Evolutionary conservation across 2,113 vertebrate genomes (phyloP), one percentile per base, ranked within the genome.

Genomic region (Crotalus viridis): DNA sequence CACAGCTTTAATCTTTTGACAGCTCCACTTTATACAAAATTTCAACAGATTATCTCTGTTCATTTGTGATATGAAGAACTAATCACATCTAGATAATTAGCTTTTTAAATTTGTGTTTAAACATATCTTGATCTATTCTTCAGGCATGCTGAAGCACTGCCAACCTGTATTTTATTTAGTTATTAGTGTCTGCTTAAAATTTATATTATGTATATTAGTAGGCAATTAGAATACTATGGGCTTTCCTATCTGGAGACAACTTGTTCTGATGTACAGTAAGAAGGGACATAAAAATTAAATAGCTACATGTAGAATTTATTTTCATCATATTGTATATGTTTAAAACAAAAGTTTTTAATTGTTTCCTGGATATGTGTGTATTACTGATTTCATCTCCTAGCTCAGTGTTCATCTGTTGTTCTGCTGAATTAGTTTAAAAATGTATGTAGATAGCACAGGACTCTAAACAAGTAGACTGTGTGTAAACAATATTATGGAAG

Each of bases 151-250:
- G 55, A 46, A 26, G 57, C 81, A 95, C 94, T 96, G 96, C 96
- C 96, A 95, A 94, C 93, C 95, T 95, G 51, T 94, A 92, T 93
- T 95, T 97, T 92, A 95, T 89, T 91, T 96, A 95, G 97, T 95
- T 96, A 96, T 92, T 33, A 92, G 28, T 95, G 96, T 96, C 95
- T 96, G 87, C 90, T 95, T 94, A 93, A 95, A 92, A 91, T 93
- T 93, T 95, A 56, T 92, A 89, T 52, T 95, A 39, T 3, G 39
- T 39, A 96, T 96, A 95, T 96, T 96, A 94, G 96, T 96, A 94
- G 93, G 90, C 95, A 94, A 94, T 95, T 97, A 95, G 94, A 95
- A 95, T 96, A 97, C 94, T 90, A 95, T 91, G 95, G 93, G 92
- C 94, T 94, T 94, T 93, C 92, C 64, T 59, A 89, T 55, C 89